Conservation (phyloP, 2,888 invertebrate species). For the Elysia crispata region DNA sequence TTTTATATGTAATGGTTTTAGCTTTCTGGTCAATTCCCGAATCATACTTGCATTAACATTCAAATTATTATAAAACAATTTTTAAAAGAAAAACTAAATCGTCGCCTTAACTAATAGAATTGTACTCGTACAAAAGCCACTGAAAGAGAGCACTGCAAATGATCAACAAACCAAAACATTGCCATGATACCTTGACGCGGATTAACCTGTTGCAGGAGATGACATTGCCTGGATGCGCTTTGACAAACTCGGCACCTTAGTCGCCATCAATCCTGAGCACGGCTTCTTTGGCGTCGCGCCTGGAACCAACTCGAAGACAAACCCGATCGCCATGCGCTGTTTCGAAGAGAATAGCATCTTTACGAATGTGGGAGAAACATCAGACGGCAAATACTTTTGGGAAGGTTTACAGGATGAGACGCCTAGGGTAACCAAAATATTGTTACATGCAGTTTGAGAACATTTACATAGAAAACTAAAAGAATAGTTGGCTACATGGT, state of each 20-base stretch:
- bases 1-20: too few relatives aligned
- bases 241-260: constrained; percentile 83
- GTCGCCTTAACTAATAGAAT: too few relatives aligned
- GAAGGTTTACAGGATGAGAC: constrained; percentile 93
- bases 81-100: too few relatives aligned
- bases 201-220: constrained; percentile 80
- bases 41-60: too few relatives aligned
- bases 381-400: constrained; percentile 98
- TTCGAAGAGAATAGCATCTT: constrained; percentile 95
- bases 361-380: constrained; percentile 97
- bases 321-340: constrained; percentile 97
- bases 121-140: too few relatives aligned
- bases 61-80: too few relatives aligned
- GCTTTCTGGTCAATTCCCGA: too few relatives aligned
- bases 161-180: too few relatives aligned
- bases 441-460: background rate
- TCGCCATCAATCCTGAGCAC: constrained; percentile 98
- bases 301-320: constrained; percentile 92
- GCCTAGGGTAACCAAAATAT: constrained; percentile 51
- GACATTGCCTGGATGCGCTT: constrained; percentile 93
- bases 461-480: too few relatives aligned
- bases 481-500: too few relatives aligned
- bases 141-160: too few relatives aligned
- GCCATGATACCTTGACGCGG: too few relatives aligned
- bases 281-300: constrained; percentile 99